phyloP scores from a whole-genome alignment of 2,888 invertebrate species.

The Protodeltote pygarga region DNA sequence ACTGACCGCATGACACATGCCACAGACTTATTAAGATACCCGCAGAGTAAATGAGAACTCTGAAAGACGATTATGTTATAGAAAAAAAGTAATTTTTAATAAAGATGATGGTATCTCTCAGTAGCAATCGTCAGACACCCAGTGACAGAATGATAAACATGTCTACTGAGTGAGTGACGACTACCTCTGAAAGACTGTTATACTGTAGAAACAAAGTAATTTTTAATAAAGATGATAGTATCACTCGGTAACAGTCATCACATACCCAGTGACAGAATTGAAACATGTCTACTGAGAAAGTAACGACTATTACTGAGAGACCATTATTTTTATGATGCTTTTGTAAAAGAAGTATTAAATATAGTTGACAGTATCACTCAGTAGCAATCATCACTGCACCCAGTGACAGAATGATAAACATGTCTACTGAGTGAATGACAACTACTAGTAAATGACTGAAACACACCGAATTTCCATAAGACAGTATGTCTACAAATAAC shows the following conservation, averaged over 20 bases:
- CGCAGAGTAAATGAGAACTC: slow-evolving; percentile 17
- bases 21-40: slow-evolving; percentile 20
- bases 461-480: no score
- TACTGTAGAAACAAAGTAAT: no score
- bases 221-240: no score
- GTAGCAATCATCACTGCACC: slow-evolving; percentile 3
- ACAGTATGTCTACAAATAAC: no score
- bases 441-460: slow-evolving; percentile 11
- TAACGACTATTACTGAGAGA: not conserved
- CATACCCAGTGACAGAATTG: slow-evolving; percentile 18
- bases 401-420: slow-evolving; percentile 11
- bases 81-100: no score
- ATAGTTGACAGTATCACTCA: not conserved
- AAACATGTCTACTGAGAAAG: slow-evolving; percentile 11
- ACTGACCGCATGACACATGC: slow-evolving; percentile 11
- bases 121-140: slow-evolving; percentile 20
- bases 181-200: no score
- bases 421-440: slow-evolving; percentile 20
- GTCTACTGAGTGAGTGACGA: slow-evolving; percentile 20
- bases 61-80: no score
- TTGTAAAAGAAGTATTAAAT: no score
- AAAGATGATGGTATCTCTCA: no score
- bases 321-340: no score
- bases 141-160: slow-evolving; percentile 22
- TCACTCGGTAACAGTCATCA: no score